phyloP scores from a whole-genome alignment of 2,888 invertebrate genomes.

The Napeogenes inachia region DNA sequence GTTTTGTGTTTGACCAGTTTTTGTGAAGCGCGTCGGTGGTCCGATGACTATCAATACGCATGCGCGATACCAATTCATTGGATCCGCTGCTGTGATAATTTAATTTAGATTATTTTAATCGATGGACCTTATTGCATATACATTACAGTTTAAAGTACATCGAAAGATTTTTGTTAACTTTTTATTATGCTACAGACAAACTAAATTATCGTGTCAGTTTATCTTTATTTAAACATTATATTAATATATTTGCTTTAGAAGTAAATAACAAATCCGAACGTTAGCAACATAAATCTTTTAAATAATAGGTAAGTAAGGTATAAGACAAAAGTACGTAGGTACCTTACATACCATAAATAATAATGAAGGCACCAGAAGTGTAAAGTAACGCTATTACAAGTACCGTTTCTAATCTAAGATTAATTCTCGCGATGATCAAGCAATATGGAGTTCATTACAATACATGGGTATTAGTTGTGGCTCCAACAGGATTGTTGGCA shows the following conservation, averaged over 20 bases:
- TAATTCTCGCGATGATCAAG: constrained; percentile 15
- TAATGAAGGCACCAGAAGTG: constrained; percentile 25
- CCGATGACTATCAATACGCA: constrained; percentile 24
- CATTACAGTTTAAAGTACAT: not conserved
- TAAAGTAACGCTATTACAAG: constrained; percentile 29
- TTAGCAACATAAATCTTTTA: no score
- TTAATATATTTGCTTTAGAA: no score
- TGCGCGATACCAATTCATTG: constrained; percentile 34
- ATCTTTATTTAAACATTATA: no score
- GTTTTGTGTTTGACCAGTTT: constrained; percentile 9
- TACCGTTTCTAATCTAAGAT: constrained; percentile 31
- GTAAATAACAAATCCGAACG: no score
- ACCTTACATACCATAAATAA: not conserved
- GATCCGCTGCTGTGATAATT: constrained; percentile 25
- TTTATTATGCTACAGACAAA: no score
- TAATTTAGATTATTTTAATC: constrained; percentile 1
- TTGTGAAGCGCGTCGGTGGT: constrained; percentile 21
- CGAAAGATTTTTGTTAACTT: no score
- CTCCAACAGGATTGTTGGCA: not conserved
- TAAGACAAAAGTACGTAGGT: not conserved
- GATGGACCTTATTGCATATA: constrained; percentile 13
- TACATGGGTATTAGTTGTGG: not conserved
- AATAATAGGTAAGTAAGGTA: no score
- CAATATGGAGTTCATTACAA: constrained; percentile 7
- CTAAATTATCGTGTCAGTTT: no score